Evolutionary conservation across 2,113 vertebrate species (phyloP).

Genomic region (Melanerpes aurifrons): DNA sequence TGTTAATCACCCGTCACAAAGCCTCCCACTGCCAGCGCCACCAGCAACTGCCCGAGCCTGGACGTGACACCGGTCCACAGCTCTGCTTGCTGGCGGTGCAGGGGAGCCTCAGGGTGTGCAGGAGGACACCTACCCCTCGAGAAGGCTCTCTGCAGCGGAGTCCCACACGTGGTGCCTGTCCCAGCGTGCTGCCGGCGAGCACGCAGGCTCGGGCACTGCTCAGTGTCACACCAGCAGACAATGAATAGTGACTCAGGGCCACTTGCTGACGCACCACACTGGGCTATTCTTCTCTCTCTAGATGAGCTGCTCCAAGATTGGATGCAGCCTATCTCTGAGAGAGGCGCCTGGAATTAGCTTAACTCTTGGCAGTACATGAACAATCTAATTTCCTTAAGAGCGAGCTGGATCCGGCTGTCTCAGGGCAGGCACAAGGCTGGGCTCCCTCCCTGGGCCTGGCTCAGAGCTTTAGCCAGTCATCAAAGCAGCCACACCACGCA

Average conservation of each 20-base stretch:
- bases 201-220: neutral
- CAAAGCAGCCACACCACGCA: neutral
- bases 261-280: slow-evolving; percentile 24
- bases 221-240: neutral
- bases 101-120: neutral
- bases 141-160: fast-evolving
- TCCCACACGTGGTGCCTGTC: neutral
- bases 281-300: neutral
- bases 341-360: slow-evolving; percentile 49
- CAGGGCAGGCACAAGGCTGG: neutral
- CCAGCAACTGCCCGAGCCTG: neutral
- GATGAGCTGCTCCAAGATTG: neutral
- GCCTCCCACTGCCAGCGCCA: fast-evolving
- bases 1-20: neutral
- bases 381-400: slow-evolving; percentile 43
- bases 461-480: neutral
- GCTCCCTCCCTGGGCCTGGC: neutral
- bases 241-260: slow-evolving; percentile 35
- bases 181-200: fast-evolving
- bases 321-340: neutral
- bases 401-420: neutral
- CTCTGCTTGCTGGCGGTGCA: neutral
- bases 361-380: slow-evolving; percentile 40
- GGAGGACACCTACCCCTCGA: fast-evolving
- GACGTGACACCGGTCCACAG: fast-evolving